A percentile compares a stretch with the other conserved stretches of the same genome.
Conservation (phyloP, 2,888 invertebrate species). For the Acrobasis suavella region DNA sequence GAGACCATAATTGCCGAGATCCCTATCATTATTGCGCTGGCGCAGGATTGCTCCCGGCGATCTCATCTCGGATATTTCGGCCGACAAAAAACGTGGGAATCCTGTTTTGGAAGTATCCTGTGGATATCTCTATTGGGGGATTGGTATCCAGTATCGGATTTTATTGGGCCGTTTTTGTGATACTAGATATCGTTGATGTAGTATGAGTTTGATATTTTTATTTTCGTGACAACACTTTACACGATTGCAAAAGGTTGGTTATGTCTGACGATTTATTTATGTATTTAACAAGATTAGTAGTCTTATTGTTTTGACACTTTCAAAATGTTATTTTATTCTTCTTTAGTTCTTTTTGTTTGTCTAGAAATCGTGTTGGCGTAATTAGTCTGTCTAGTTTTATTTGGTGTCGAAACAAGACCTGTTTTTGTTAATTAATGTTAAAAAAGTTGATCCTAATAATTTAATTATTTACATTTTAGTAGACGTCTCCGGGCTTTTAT, state of each 20-base stretch:
- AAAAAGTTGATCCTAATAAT: neutral
- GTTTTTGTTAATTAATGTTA: neutral
- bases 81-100: constrained; percentile 47
- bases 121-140: constrained; percentile 55
- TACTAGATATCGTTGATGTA: too few species aligned
- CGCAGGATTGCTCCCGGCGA: constrained; percentile 26
- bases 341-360: constrained; percentile 19
- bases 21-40: constrained; percentile 68
- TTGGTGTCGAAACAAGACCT: neutral
- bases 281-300: too few species aligned
- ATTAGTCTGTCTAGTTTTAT: neutral
- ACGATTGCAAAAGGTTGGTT: too few species aligned
- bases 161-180: constrained; percentile 27
- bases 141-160: constrained; percentile 27
- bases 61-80: constrained; percentile 15
- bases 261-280: too few species aligned
- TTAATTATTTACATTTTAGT: neutral
- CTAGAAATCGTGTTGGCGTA: constrained; percentile 30
- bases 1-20: constrained; percentile 69
- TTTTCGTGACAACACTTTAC: too few species aligned
- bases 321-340: too few species aligned
- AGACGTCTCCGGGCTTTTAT: neutral
- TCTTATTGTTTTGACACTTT: too few species aligned
- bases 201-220: too few species aligned
- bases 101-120: constrained; percentile 49